These are phyloP conservation scores for Centruroides sculpturatus DNA, from an alignment of 1,140 invertebrate genomes.

Conservation along the genomic window DNA sequence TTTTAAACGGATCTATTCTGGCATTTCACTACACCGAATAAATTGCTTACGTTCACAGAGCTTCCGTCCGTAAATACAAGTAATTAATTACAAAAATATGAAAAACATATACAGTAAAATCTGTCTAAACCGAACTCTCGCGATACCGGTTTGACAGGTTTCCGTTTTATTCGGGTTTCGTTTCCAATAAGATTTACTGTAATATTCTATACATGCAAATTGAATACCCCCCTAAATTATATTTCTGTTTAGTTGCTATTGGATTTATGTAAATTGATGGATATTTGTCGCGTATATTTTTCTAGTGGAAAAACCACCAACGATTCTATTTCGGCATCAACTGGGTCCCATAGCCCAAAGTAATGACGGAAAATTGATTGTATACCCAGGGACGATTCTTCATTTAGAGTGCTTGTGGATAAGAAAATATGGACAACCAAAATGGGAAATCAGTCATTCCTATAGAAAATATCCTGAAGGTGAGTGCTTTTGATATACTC, in stretches of 20 bases:
- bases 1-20: no score
- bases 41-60: no score
- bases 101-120: neutral
- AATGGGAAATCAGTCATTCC: slow-evolving; percentile 57
- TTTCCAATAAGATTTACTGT: neutral
- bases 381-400: slow-evolving; percentile 65
- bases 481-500: neutral
- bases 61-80: no score
- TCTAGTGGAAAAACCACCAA: slow-evolving; percentile 67
- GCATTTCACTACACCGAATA: no score
- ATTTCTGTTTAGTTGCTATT: no score
- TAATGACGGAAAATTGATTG: slow-evolving; percentile 64
- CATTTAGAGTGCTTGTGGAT: slow-evolving; percentile 80
- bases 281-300: neutral
- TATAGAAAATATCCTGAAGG: slow-evolving; percentile 54
- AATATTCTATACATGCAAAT: no score
- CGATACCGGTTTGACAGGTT: no score
- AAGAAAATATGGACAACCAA: slow-evolving; percentile 61
- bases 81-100: no score
- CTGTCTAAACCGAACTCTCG: no score
- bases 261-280: neutral
- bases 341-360: slow-evolving; percentile 69
- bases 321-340: slow-evolving; percentile 63
- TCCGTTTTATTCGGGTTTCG: no score
- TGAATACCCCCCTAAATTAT: no score